A percentile compares a stretch with the other conserved stretches of the same genome.
Conservation (phyloP, 2,797 vertebrate species). For the Nothura maculosa region DNA sequence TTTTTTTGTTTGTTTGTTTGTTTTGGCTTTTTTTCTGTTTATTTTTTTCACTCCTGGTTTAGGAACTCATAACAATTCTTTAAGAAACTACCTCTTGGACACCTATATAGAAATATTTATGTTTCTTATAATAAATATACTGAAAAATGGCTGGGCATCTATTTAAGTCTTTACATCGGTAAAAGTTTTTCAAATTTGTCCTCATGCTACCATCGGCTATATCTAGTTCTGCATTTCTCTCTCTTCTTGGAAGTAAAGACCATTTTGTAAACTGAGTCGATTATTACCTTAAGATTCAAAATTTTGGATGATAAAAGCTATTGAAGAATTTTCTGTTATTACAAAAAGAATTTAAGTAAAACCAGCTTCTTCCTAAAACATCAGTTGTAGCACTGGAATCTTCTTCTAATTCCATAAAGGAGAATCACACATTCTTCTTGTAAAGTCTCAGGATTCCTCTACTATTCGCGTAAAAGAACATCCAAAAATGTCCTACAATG, state of each 20-base stretch:
- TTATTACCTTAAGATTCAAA: background rate
- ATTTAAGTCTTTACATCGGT: background rate
- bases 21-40: constrained; percentile 14
- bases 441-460: background rate
- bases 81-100: background rate
- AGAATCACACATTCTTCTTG: background rate
- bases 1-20: background rate
- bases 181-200: background rate
- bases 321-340: background rate
- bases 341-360: background rate
- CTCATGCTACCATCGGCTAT: background rate
- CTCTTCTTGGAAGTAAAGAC: constrained; percentile 2
- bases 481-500: background rate
- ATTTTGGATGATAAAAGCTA: background rate
- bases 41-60: background rate
- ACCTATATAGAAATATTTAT: background rate
- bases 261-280: background rate
- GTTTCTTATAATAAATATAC: constrained; percentile 3
- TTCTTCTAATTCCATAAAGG: background rate
- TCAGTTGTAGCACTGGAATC: background rate
- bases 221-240: background rate
- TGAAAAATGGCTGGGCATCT: background rate
- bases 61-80: background rate
- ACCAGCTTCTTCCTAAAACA: background rate
- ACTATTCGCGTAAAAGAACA: background rate